Evolutionary conservation across 2,797 vertebrate genomes (phyloP).

Genomic region (Discoglossus pictus): DNA sequence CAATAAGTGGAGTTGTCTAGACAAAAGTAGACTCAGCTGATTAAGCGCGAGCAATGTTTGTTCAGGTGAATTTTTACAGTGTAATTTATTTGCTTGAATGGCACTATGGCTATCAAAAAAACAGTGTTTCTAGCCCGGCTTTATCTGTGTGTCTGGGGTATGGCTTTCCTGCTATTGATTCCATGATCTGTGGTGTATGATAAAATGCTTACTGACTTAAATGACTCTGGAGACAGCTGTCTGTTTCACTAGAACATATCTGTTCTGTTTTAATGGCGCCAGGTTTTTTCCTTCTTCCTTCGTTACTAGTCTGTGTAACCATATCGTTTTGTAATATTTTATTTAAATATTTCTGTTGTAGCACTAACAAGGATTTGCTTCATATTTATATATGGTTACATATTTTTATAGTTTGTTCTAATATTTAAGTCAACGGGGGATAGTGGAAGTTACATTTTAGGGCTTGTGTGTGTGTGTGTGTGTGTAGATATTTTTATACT

Average conservation of each 20-base stretch:
- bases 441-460: too few species aligned
- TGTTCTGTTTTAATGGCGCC: conserved; percentile 68
- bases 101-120: conserved; percentile 13
- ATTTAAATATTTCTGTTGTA: conserved; percentile 75
- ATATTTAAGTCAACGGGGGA: too few species aligned
- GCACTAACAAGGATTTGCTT: conserved; percentile 27
- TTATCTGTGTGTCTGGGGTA: conserved; percentile 41
- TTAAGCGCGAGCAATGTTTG: conserved; percentile 33
- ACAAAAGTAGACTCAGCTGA: conserved; percentile 35
- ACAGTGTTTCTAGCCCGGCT: conserved; percentile 46
- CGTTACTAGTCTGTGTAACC: conserved; percentile 69
- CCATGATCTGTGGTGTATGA: conserved; percentile 63
- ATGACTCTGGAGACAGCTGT: conserved; percentile 74
- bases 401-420: too few species aligned
- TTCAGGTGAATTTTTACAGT: conserved; percentile 40
- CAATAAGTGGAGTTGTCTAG: conserved; percentile 30
- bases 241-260: conserved; percentile 67
- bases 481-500: too few species aligned
- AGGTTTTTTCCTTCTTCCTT: conserved; percentile 52
- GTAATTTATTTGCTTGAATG: conserved; percentile 35
- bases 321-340: conserved; percentile 66
- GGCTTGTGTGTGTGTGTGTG: too few species aligned
- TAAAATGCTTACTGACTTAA: conserved; percentile 69
- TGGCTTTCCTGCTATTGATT: conserved; percentile 65
- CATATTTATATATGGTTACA: not conserved